phyloP scores from a whole-genome alignment of 2,797 vertebrate genomes.

The Sebastolobus alascanus region DNA sequence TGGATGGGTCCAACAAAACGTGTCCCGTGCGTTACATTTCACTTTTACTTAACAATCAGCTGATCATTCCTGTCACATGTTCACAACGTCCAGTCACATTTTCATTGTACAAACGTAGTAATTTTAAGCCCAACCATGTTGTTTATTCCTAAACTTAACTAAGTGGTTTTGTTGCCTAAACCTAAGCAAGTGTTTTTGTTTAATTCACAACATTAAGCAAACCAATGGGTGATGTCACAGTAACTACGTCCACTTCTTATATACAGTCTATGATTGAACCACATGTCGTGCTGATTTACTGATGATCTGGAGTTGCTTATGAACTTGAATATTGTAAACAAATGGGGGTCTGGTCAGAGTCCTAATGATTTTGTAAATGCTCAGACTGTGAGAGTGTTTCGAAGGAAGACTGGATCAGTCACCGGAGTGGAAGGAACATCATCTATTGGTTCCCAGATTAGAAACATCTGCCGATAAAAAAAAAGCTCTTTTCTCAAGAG shows the following conservation, averaged over 20 bases:
- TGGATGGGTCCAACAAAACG: no score
- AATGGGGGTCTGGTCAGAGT: constrained; percentile 54
- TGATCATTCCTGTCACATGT: no score
- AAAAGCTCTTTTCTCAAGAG: constrained; percentile 33
- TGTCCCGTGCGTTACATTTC: no score
- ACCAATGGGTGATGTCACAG: background rate
- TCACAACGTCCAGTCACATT: no score
- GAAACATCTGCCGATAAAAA: constrained; percentile 66
- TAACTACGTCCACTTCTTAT: background rate
- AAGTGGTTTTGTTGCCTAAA: no score
- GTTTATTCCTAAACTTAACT: no score
- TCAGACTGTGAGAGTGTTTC: constrained; percentile 32
- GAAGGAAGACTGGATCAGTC: constrained; percentile 43
- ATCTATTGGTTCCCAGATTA: constrained; percentile 50
- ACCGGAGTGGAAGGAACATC: constrained; percentile 41
- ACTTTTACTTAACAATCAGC: no score
- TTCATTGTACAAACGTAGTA: no score
- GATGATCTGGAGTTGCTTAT: constrained; percentile 42
- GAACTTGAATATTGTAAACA: constrained; percentile 61
- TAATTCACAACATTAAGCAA: background rate
- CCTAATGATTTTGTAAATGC: constrained; percentile 51
- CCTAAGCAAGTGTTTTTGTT: no score
- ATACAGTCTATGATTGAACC: background rate
- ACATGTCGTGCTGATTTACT: constrained; percentile 38
- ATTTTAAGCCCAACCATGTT: no score